Evolutionary conservation across 2,888 invertebrate species (phyloP).

Genomic region (Drosophila multiciliata): DNA sequence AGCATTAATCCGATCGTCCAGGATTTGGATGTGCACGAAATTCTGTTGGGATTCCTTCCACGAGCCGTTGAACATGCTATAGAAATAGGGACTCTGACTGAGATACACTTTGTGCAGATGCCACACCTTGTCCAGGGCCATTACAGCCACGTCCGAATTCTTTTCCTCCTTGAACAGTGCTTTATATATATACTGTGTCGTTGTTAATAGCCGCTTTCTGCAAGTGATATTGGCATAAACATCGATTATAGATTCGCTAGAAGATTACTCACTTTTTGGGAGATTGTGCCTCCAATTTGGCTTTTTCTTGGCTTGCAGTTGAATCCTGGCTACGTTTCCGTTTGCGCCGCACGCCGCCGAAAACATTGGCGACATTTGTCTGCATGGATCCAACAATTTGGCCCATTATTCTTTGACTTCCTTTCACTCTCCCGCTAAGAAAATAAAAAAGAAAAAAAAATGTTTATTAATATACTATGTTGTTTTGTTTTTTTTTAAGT

Average conservation of each 20-base stretch:
- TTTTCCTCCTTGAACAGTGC: conserved; percentile 91
- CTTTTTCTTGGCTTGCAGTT: conserved; percentile 78
- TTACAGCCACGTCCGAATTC: conserved; percentile 90
- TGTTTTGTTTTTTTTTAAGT: not conserved
- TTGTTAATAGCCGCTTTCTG: conserved; percentile 88
- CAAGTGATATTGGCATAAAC: conserved; percentile 28
- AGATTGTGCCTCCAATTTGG: conserved; percentile 81
- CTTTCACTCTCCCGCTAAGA: conserved; percentile 3
- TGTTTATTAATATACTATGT: not conserved
- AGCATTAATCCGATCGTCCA: conserved; percentile 89
- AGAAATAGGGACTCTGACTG: conserved; percentile 92
- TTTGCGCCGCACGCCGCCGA: conserved; percentile 86
- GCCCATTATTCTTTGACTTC: conserved; percentile 83
- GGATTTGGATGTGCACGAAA: conserved; percentile 88
- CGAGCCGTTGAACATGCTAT: conserved; percentile 92
- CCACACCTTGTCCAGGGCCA: conserved; percentile 90
- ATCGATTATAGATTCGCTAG: not conserved
- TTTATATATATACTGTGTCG: conserved; percentile 92
- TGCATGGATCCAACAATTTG: conserved; percentile 83
- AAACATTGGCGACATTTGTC: conserved; percentile 85
- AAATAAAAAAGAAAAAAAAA: not conserved
- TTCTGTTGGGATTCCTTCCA: conserved; percentile 90
- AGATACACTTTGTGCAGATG: conserved; percentile 91
- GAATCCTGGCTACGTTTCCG: conserved; percentile 85
- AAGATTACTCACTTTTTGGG: conserved; percentile 87